Base-by-base conservation (phyloP, 2,888 invertebrate genomes). In the Pseudeuparius sepicola region DNA sequence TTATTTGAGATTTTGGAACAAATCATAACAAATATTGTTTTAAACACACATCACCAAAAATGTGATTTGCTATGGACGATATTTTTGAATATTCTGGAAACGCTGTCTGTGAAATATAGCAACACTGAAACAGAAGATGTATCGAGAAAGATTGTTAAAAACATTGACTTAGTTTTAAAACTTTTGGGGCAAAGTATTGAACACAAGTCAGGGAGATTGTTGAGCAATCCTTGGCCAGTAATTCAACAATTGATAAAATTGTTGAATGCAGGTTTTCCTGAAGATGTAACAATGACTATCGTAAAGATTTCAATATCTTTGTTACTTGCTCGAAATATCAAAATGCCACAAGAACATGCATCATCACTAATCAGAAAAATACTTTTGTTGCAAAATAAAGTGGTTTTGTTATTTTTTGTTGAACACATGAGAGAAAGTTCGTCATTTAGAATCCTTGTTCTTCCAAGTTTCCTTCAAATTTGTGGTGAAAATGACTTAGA, bases 331-430 rank as follows among this genome's bases (percentile, higher is more conserved):
- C 63, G 68, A 5, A 70, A 73, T 45, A 60, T 80, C 1, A 71
- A 72, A 31, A 59, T 87, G 7, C 70, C 75, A 2, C 86, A 86
- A 60, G 76, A 86, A 53, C 74, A 78, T 53, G 74, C 81, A 0
- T 76, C 77, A 18, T 67, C 72, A n/a, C 62, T 86, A 33, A 69
- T 78, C 1, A 69, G 73, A 49, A 77, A 75, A 42, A 61, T 78
- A 14, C 55, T 84, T 16, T 65, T 66, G 7, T 55, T 78, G 7
- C 64, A 69, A 5, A 65, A 73, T 34, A 66, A 68, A 28, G 60
- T 64, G 17, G 66, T 79, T 11, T 64, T 78, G 17, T 67, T 79
- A 31, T 65, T 70, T 36, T 77, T 83, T 51, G 70, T 83, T 2
- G 70, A 75, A 48, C 71, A 74, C 56, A 71, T 84, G 3, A 66